These are phyloP conservation scores for Stegodyphus dumicola DNA, from an alignment of 1,140 invertebrate species.

Conservation along the genomic window DNA sequence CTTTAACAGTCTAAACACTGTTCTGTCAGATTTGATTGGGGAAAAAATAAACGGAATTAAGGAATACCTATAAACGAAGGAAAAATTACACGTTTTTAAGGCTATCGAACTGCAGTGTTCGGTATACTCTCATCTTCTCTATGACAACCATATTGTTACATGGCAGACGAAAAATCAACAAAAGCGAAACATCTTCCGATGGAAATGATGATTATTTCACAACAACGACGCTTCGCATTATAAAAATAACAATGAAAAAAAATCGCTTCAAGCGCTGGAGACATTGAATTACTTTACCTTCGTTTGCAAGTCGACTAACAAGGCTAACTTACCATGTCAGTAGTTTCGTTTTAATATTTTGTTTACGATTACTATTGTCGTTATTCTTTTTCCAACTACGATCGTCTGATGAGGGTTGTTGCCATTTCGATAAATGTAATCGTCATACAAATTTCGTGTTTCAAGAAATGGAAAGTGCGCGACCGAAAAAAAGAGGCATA, in stretches of 20 bases:
- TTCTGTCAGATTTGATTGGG: background rate
- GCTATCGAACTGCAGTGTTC: background rate
- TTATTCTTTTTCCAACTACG: background rate
- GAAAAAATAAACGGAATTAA: background rate
- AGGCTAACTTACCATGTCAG: background rate
- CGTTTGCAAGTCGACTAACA: background rate
- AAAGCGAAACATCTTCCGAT: background rate
- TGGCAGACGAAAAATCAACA: background rate
- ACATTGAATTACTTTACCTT: background rate
- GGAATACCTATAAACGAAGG: background rate
- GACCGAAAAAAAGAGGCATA: background rate
- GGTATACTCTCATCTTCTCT: background rate
- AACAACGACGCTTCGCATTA: background rate
- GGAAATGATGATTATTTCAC: background rate
- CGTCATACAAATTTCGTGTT: background rate
- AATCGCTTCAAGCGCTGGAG: background rate
- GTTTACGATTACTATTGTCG: background rate
- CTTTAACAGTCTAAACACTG: background rate
- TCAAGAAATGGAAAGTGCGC: background rate
- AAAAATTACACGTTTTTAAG: background rate
- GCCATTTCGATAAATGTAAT: background rate
- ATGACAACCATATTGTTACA: background rate
- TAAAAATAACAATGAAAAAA: background rate
- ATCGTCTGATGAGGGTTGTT: background rate
- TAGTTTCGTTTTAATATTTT: conserved; percentile 1